A percentile compares a stretch with the other conserved stretches of the same genome.
These are phyloP conservation scores for Leucosticte australis DNA, from an alignment of 2,113 vertebrate genomes.

Conservation along the genomic window DNA sequence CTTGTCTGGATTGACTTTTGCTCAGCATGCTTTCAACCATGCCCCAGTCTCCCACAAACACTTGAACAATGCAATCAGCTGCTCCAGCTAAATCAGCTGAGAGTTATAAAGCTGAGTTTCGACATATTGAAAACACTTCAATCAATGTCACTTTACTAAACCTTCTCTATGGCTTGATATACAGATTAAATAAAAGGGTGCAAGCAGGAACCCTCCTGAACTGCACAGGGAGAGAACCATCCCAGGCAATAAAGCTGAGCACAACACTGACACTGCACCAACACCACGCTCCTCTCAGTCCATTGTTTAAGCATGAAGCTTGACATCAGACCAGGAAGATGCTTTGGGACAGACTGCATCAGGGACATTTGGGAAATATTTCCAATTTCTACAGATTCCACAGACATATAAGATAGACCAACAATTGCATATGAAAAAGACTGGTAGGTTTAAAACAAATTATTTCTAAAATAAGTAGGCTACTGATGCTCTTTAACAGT, in stretches of 20 bases:
- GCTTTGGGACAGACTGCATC: background rate
- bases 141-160: slow-evolving; percentile 57
- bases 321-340: background rate
- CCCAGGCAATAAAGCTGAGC: background rate
- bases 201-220: slow-evolving; percentile 33
- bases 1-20: slow-evolving; percentile 48
- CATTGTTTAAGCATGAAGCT: background rate
- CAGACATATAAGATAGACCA: background rate
- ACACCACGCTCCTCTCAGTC: background rate
- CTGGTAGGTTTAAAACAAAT: background rate
- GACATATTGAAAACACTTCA: slow-evolving; percentile 56
- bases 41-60: slow-evolving; percentile 48
- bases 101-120: slow-evolving; percentile 33
- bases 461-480: background rate
- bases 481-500: background rate
- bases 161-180: slow-evolving; percentile 1
- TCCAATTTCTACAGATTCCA: background rate
- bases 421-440: background rate
- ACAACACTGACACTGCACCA: accelerated
- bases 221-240: background rate
- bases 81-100: slow-evolving; percentile 47
- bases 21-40: slow-evolving; percentile 53
- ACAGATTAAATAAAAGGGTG: slow-evolving; percentile 30
- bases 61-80: slow-evolving; percentile 54
- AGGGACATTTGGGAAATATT: background rate